Conservation (phyloP, 2,113 vertebrate genomes). For the Cairina moschata region DNA sequence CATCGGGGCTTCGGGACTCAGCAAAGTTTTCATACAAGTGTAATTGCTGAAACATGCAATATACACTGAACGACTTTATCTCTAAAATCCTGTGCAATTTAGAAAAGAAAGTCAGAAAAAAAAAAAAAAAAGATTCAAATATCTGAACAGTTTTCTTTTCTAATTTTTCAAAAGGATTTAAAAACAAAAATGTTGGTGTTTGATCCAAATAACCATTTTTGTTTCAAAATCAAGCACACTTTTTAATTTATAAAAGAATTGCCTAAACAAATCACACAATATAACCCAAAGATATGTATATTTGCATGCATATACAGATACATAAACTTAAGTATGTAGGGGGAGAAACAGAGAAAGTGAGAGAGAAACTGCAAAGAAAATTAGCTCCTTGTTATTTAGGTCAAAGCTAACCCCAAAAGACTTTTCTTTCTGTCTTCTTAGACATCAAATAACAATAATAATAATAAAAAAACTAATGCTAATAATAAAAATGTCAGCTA, state of each 20-base stretch:
- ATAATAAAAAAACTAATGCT: not conserved
- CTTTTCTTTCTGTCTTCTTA: not conserved
- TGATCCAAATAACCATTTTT: not conserved
- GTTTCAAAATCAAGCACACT: not conserved
- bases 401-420: not conserved
- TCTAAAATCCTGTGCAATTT: not conserved
- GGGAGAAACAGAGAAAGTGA: not conserved
- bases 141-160: not conserved
- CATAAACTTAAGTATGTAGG: not conserved
- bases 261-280: not conserved
- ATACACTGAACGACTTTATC: not conserved
- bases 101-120: not conserved
- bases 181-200: not conserved
- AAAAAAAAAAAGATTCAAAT: not conserved
- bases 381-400: not conserved
- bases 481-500: not conserved
- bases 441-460: not conserved
- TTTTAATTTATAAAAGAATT: not conserved
- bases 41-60: not conserved
- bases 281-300: not conserved
- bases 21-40: not conserved
- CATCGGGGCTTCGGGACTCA: not conserved
- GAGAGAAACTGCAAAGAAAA: not conserved
- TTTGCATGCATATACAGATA: rapidly evolving
- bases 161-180: not conserved